These are phyloP conservation scores for Myocastor coypus DNA, from an alignment of 2,113 vertebrate species.

Conservation along the genomic window DNA sequence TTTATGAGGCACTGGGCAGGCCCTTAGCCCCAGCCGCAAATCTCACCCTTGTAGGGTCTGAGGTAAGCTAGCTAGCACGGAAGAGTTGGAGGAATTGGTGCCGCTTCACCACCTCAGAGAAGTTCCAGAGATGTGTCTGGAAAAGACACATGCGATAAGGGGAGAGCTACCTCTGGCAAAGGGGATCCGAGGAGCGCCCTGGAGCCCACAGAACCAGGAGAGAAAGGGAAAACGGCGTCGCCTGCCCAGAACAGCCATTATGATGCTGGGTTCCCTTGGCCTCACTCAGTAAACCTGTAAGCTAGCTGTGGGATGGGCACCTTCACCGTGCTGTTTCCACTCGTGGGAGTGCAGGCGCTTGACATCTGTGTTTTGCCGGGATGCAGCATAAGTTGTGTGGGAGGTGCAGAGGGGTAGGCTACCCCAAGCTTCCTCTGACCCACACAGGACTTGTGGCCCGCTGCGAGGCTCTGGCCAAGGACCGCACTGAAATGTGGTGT, in stretches of 20 bases:
- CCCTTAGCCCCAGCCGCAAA: not conserved
- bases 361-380: not conserved
- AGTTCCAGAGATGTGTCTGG: not conserved
- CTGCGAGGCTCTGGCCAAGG: rapidly evolving
- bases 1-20: not conserved
- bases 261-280: not conserved
- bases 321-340: not conserved
- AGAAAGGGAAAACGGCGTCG: not conserved
- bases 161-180: not conserved
- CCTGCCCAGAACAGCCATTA: not conserved
- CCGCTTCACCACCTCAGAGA: not conserved
- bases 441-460: not conserved
- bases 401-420: not conserved
- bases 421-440: not conserved
- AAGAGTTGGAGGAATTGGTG: not conserved
- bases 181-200: not conserved
- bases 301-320: not conserved
- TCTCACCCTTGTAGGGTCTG: not conserved
- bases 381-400: not conserved
- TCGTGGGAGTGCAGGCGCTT: not conserved
- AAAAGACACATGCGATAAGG: not conserved
- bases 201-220: not conserved
- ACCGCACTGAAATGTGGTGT: not conserved
- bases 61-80: not conserved
- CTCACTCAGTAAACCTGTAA: too few relatives aligned